Percentiles rank a stretch among this genome's conserved stretches.
Conservation (phyloP, 2,113 vertebrate species). For the Chlorocebus sabaeus region DNA sequence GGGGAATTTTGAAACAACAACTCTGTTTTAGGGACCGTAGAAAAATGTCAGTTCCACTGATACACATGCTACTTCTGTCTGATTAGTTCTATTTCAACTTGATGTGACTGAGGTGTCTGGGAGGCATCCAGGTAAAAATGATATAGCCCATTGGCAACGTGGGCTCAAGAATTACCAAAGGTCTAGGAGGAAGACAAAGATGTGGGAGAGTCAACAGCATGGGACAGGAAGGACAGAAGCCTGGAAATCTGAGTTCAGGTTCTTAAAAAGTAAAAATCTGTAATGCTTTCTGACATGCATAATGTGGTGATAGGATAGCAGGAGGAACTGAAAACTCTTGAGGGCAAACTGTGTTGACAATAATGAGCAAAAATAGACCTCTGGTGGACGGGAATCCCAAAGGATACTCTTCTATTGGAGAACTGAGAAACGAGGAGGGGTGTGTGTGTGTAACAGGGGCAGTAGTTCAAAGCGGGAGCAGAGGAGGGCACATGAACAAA, state of each 20-base stretch:
- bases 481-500: neutral
- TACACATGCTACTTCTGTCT: neutral
- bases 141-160: neutral
- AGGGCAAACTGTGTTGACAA: neutral
- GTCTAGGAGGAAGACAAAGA: neutral
- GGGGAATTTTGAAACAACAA: neutral
- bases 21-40: neutral
- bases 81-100: neutral
- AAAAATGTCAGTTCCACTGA: neutral
- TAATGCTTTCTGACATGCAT: neutral
- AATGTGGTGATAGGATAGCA: neutral
- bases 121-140: neutral
- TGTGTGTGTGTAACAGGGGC: neutral
- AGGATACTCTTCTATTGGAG: neutral
- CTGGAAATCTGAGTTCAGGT: neutral
- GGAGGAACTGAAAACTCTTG: neutral
- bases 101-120: neutral
- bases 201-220: neutral
- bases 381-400: neutral
- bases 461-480: neutral
- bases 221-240: neutral
- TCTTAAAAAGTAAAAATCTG: neutral
- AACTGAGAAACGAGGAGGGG: neutral
- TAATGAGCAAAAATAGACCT: constrained; percentile 2
- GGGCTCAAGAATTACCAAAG: neutral